Evolutionary conservation across 2,113 vertebrate species (phyloP).

Genomic region (Pituophis catenifer): DNA sequence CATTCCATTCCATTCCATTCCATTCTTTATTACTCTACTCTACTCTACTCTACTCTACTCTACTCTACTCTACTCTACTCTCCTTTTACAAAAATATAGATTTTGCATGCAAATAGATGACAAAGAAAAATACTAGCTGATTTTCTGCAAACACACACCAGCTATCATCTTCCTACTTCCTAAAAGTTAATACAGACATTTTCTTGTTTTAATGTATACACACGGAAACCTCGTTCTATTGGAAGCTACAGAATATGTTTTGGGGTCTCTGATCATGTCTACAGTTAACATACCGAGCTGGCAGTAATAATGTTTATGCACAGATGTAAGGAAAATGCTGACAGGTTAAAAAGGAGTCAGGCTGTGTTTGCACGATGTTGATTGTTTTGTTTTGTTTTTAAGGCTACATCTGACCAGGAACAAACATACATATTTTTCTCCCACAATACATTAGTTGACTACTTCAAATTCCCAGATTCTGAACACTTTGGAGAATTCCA

Average conservation of each 20-base stretch:
- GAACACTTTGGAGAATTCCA: slow-evolving; percentile 44
- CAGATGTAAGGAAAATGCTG: slow-evolving; percentile 75
- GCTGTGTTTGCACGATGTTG: slow-evolving; percentile 50
- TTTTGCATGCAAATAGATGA: neutral
- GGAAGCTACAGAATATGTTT: slow-evolving; percentile 53
- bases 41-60: neutral
- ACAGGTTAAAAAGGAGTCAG: slow-evolving; percentile 71
- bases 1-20: too few species aligned
- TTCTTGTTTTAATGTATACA: slow-evolving; percentile 51
- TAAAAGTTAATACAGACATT: neutral
- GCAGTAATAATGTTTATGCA: slow-evolving; percentile 73
- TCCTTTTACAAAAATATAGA: slow-evolving; percentile 60
- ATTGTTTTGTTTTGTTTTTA: slow-evolving; percentile 55
- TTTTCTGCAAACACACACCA: slow-evolving; percentile 51
- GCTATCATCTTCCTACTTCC: neutral
- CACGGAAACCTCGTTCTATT: slow-evolving; percentile 49
- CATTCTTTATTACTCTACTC: too few species aligned
- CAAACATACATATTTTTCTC: slow-evolving; percentile 49
- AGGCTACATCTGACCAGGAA: slow-evolving; percentile 59
- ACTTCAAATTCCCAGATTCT: slow-evolving; percentile 58
- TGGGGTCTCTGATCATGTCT: slow-evolving; percentile 67
- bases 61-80: neutral
- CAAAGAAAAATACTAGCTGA: slow-evolving; percentile 38
- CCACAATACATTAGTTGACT: slow-evolving; percentile 29
- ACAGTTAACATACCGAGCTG: slow-evolving; percentile 65